Conservation (phyloP, 2,888 invertebrate genomes). For the Diloba caeruleocephala region DNA sequence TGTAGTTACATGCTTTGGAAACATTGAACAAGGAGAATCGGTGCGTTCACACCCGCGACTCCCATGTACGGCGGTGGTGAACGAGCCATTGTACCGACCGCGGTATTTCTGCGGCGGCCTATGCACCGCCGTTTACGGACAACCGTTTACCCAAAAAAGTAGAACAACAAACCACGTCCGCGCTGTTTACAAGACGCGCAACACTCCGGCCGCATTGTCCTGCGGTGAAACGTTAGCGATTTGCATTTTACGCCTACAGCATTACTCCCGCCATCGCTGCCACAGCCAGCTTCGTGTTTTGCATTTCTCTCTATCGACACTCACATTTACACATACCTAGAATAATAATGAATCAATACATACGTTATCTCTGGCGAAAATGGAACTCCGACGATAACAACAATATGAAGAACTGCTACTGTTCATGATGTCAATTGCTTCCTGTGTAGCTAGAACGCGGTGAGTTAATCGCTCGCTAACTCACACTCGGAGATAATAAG, state of each 20-base stretch:
- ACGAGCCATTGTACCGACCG: slow-evolving; percentile 82
- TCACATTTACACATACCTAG: slow-evolving; percentile 47
- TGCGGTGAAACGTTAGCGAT: slow-evolving; percentile 80
- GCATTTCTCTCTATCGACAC: slow-evolving; percentile 70
- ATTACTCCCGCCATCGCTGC: slow-evolving; percentile 52
- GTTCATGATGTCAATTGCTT: slow-evolving; percentile 57
- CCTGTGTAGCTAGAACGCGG: slow-evolving; percentile 51
- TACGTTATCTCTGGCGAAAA: slow-evolving; percentile 34
- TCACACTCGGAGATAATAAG: slow-evolving; percentile 65
- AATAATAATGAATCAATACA: slow-evolving; percentile 47
- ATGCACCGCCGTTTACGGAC: slow-evolving; percentile 82
- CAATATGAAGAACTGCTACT: slow-evolving; percentile 52
- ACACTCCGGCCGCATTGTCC: slow-evolving; percentile 85
- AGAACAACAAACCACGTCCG: slow-evolving; percentile 83
- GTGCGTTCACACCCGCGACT: slow-evolving; percentile 73
- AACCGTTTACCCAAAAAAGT: slow-evolving; percentile 87
- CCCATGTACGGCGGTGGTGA: slow-evolving; percentile 79
- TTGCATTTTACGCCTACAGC: slow-evolving; percentile 84
- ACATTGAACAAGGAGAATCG: slow-evolving; percentile 73
- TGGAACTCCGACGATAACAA: slow-evolving; percentile 48
- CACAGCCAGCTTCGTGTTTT: slow-evolving; percentile 62
- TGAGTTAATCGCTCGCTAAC: slow-evolving; percentile 64
- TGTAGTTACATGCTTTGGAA: slow-evolving; percentile 64
- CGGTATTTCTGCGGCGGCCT: slow-evolving; percentile 84
- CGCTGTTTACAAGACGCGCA: slow-evolving; percentile 85